Evolutionary conservation across 2,797 vertebrate species (phyloP), one percentile per base, ranked within the genome.

Genomic region (Leptoclinus maculatus): DNA sequence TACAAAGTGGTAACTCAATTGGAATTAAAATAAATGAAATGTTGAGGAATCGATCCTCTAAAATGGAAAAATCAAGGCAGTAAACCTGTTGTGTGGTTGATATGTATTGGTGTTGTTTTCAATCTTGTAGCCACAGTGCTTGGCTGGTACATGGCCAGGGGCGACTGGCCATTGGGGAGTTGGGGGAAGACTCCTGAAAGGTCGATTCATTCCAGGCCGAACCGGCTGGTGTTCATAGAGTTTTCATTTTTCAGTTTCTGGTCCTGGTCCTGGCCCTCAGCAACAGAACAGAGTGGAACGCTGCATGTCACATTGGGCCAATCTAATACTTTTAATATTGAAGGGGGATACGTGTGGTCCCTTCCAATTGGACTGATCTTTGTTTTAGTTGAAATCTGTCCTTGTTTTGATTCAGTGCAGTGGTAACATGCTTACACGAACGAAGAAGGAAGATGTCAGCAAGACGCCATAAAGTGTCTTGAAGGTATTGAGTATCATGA

Each of bases 1-100:
- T 25, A 59, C 39, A 60, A 41, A 64, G 53, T 49, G 38, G 27
- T 45, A 69, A 77, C 45, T 16, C 56, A 21, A 66, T 83, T 60
- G 17, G 1, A 34, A 34, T 34, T 34, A 34, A 34, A 34, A 9
- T 3, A 67, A 73, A 64, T 56, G 21, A 25, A 27, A 75, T 58
- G 38, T 60, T 9, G 41, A 65, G 5, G 23, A 57, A 72, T 78
- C 17, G 27, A 4, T 56, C 5, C 5, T 19, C 4, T n/a, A 53
- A 34, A 57, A 56, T 9, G 1, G 2, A 60, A 17, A 41, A 23
- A 27, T 77, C 7, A 76, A 53, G 3, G 45, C 16, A 43, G 9
- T 38, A 16, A 10, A 6, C 6, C 0, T 6, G 4, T 36, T 62
- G 34, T 14, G 16, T 51, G 16, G 11, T 21, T 16, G 41, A 23